A percentile compares a stretch with the other conserved stretches of the same genome.
These are phyloP conservation scores for Porites cylindrica DNA, from an alignment of 92 coral and sea anemone genomes.

Conservation along the genomic window DNA sequence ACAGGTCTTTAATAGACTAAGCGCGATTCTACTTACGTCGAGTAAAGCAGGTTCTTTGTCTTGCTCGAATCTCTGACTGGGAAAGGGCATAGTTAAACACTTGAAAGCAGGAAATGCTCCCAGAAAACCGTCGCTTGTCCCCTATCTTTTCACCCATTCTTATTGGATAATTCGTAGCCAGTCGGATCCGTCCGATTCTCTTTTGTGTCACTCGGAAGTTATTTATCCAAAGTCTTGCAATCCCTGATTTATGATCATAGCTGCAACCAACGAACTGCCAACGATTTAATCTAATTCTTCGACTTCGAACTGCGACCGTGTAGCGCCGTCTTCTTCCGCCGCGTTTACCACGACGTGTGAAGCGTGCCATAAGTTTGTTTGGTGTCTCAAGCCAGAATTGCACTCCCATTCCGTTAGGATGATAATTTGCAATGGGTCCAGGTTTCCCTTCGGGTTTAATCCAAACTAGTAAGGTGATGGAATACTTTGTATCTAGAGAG, in stretches of 20 bases:
- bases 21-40: slow-evolving; percentile 20
- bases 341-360: slow-evolving; percentile 62
- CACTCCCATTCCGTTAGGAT: slow-evolving; percentile 84
- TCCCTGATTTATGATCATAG: slow-evolving; percentile 73
- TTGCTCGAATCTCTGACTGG: slow-evolving; percentile 23
- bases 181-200: slow-evolving; percentile 74
- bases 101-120: slow-evolving; percentile 79
- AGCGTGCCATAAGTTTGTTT: slow-evolving; percentile 68
- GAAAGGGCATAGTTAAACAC: slow-evolving; percentile 76
- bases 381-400: slow-evolving; percentile 80
- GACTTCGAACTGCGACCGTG: slow-evolving; percentile 60
- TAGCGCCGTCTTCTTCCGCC: slow-evolving; percentile 61
- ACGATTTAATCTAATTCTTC: slow-evolving; percentile 49
- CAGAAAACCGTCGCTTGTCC: slow-evolving; percentile 67
- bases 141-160: slow-evolving; percentile 80
- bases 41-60: slow-evolving; percentile 66
- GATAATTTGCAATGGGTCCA: slow-evolving; percentile 88
- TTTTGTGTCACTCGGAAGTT: slow-evolving; percentile 57
- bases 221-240: slow-evolving; percentile 70
- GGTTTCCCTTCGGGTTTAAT: slow-evolving; percentile 66
- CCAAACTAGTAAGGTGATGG: slow-evolving; percentile 85
- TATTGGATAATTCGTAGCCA: slow-evolving; percentile 82
- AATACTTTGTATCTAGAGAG: slow-evolving; percentile 71
- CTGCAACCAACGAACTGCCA: slow-evolving; percentile 81
- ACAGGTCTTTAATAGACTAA: too few species aligned